These are phyloP conservation scores for Megamerina dolium DNA, from an alignment of 2,888 invertebrate species.

Conservation along the genomic window DNA sequence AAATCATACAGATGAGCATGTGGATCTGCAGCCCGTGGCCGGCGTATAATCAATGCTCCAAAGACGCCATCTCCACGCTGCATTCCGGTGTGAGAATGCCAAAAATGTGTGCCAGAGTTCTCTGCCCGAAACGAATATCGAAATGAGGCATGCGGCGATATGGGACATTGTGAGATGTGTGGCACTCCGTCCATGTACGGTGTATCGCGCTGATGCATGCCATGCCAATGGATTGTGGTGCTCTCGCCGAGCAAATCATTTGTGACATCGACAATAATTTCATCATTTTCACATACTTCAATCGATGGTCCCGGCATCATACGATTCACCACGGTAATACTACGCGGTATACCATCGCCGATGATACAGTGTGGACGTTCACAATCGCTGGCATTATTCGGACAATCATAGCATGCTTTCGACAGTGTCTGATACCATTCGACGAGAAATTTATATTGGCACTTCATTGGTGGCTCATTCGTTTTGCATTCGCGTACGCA, in stretches of 20 bases:
- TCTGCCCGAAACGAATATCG: conserved; percentile 69
- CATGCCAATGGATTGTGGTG: conserved; percentile 89
- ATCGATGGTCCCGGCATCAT: conserved; percentile 82
- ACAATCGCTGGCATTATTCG: conserved; percentile 69
- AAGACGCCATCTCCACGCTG: conserved; percentile 82
- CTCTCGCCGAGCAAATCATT: conserved; percentile 74
- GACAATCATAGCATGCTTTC: conserved; percentile 83
- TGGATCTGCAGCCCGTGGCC: conserved; percentile 59
- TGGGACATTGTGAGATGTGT: conserved; percentile 78
- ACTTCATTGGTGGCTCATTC: conserved; percentile 54
- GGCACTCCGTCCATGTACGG: conserved; percentile 90
- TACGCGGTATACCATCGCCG: conserved; percentile 72
- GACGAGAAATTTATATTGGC: conserved; percentile 56
- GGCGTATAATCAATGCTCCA: conserved; percentile 69
- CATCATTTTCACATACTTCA: conserved; percentile 83
- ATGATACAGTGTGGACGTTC: conserved; percentile 72
- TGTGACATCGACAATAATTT: conserved; percentile 73
- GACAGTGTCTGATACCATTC: conserved; percentile 83
- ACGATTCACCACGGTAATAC: conserved; percentile 74
- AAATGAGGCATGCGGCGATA: conserved; percentile 67
- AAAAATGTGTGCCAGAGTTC: conserved; percentile 77
- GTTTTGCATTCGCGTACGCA: conserved; percentile 58
- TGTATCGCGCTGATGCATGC: conserved; percentile 69
- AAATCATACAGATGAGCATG: conserved; percentile 68
- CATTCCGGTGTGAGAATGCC: conserved; percentile 76